phyloP scores from a whole-genome alignment of 2,888 invertebrate genomes.

The Marasmarcha lunaedactyla region DNA sequence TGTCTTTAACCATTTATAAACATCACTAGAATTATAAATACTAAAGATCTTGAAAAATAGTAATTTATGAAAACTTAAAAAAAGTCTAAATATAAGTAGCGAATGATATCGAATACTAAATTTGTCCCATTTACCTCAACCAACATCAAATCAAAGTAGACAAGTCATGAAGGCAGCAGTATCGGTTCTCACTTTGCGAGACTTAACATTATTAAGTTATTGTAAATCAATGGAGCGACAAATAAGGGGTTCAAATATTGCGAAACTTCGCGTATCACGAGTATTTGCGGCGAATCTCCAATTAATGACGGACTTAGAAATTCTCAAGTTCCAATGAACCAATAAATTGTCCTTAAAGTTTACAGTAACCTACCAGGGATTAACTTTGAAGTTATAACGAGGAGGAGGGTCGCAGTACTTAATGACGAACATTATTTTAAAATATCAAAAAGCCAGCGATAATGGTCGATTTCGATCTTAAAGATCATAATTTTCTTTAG shows the following conservation, averaged over 20 bases:
- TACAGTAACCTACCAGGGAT: conserved; percentile 17
- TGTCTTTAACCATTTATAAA: too few species aligned
- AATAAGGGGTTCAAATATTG: conserved; percentile 42
- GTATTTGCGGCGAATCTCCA: conserved; percentile 33
- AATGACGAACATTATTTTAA: too few species aligned
- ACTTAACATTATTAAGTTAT: conserved; percentile 29
- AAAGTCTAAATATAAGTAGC: too few species aligned
- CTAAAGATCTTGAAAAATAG: too few species aligned
- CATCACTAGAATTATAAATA: too few species aligned
- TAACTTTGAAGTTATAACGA: conserved; percentile 22
- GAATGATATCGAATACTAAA: too few species aligned
- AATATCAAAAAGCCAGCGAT: too few species aligned
- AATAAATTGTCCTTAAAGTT: conserved; percentile 37
- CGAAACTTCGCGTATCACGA: conserved; percentile 30
- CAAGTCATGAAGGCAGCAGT: not conserved
- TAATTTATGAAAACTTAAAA: too few species aligned
- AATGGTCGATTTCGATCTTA: too few species aligned
- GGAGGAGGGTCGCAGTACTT: conserved; percentile 4
- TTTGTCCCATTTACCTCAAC: too few species aligned
- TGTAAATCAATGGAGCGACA: conserved; percentile 39
- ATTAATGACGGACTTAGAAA: conserved; percentile 48
- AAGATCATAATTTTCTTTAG: too few species aligned
- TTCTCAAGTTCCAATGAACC: conserved; percentile 36
- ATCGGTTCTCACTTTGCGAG: conserved; percentile 7
- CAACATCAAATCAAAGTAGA: too few species aligned